Percentiles rank a stretch among this genome's conserved stretches.
phyloP scores from a whole-genome alignment of 2,113 vertebrate genomes.

The Macheiramphus alcinus region DNA sequence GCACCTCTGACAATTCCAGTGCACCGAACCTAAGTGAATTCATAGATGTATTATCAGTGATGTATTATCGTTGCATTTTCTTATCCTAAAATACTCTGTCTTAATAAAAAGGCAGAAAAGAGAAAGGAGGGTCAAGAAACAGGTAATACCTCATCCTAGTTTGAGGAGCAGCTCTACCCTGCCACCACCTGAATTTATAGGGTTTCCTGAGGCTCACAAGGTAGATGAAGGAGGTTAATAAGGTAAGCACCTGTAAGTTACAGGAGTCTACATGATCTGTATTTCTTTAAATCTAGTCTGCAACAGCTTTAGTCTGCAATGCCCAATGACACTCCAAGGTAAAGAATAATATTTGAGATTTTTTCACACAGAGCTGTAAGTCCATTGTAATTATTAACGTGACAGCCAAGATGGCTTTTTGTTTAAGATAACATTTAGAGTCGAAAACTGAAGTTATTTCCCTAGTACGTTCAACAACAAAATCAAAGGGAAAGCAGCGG shows the following conservation, averaged over 20 bases:
- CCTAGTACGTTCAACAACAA: background rate
- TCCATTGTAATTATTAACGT: background rate
- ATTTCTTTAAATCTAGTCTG: background rate
- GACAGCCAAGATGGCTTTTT: background rate
- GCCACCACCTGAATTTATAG: background rate
- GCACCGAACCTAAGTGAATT: background rate
- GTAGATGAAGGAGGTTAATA: background rate
- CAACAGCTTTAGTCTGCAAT: background rate
- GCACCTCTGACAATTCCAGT: background rate
- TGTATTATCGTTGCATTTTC: fast-evolving
- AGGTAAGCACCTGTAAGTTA: background rate
- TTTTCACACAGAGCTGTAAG: background rate
- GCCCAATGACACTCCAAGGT: background rate
- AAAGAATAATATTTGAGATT: background rate
- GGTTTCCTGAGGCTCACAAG: background rate
- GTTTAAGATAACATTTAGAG: background rate
- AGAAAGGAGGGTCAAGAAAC: background rate
- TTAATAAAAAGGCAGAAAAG: background rate
- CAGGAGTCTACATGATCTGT: background rate
- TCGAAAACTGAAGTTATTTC: background rate
- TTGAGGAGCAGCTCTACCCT: background rate
- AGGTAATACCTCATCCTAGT: background rate
- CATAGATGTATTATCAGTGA: background rate
- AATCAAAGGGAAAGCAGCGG: background rate
- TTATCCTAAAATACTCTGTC: background rate